phyloP scores from a whole-genome alignment of 1,140 invertebrate species.

The Dinoponera quadriceps region DNA sequence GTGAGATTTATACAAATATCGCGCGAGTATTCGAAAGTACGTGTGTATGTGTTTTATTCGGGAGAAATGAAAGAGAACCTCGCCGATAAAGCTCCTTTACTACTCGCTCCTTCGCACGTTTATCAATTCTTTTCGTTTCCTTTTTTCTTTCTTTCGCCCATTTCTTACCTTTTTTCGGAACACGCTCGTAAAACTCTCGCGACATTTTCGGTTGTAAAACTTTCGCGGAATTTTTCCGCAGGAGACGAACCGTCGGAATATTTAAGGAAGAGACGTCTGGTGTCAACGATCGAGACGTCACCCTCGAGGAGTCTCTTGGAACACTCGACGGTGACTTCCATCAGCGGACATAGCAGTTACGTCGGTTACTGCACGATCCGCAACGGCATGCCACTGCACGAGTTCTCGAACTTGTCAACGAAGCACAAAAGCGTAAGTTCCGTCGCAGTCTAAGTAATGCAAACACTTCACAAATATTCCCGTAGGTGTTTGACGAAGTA shows the following conservation, averaged over 20 bases:
- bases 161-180: not conserved
- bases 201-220: conserved; percentile 31
- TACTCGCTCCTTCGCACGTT: not conserved
- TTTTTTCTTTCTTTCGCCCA: no score
- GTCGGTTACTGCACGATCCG: conserved; percentile 90
- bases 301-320: conserved; percentile 88
- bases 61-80: conserved; percentile 31
- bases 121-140: conserved; percentile 9
- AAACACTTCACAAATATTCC: conserved; percentile 6
- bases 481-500: conserved; percentile 18
- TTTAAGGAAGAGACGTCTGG: conserved; percentile 89
- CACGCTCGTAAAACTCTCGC: conserved; percentile 17
- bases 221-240: conserved; percentile 47
- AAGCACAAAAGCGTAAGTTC: conserved; percentile 83
- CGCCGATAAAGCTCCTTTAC: not conserved
- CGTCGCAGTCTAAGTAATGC: conserved; percentile 26
- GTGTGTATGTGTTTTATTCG: not conserved
- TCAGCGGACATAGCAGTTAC: conserved; percentile 84
- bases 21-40: not conserved
- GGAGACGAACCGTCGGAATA: conserved; percentile 86
- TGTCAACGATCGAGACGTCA: conserved; percentile 92
- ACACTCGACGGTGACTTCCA: conserved; percentile 83
- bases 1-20: conserved; percentile 4
- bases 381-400: conserved; percentile 88
- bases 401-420: conserved; percentile 84